Evolutionary conservation across 1,140 invertebrate genomes (phyloP), one percentile per base, ranked within the genome.

Genomic region (Palaemon carinicauda): DNA sequence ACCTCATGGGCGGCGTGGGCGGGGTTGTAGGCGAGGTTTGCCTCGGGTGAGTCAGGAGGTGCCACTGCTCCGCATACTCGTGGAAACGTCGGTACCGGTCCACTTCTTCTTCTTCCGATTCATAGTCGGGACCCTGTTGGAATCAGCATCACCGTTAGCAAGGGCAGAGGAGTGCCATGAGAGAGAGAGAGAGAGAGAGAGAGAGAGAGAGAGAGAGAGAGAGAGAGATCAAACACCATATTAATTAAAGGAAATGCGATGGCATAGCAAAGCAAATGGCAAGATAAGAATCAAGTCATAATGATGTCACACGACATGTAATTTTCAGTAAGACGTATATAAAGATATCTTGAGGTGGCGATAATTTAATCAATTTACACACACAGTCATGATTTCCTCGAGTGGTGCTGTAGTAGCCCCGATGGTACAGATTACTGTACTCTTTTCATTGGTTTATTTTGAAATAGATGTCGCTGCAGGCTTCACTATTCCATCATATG

Each of bases 41-140:
- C 15, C 81, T n/a, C 21, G 17, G 24, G 5, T 51, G 53, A 1
- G 56, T 33, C 15, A 71, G 12, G 33, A 31, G n/a, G 21, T 33
- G 33, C 82, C 82, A 85, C 74, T 85, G 82, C 12, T 85, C 53
- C 5, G 82, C 73, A 12, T 77, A 77, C 82, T 84, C 73, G 24
- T 71, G 82, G 7, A 79, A 56, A 3, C 74, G 82, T 21, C 82
- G 82, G n/a, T 75, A 75, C 1, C 82, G 52, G 27, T 85, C 82
- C n/a, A 53, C 54, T 41, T 85, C 82, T 41, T 85, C 82, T 19
- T 74, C 78, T 75, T 85, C 82, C 17, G 82, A 85, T 53, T 85
- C 82, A 24, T 85, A 85, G 17, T 85, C 82, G 0, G 74, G 74
- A 29, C 82, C 82, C 82, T 85, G 53, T 12, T 54, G 33, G 15